phyloP scores from a whole-genome alignment of 2,888 invertebrate species.

The Erpobdella octoculata region DNA sequence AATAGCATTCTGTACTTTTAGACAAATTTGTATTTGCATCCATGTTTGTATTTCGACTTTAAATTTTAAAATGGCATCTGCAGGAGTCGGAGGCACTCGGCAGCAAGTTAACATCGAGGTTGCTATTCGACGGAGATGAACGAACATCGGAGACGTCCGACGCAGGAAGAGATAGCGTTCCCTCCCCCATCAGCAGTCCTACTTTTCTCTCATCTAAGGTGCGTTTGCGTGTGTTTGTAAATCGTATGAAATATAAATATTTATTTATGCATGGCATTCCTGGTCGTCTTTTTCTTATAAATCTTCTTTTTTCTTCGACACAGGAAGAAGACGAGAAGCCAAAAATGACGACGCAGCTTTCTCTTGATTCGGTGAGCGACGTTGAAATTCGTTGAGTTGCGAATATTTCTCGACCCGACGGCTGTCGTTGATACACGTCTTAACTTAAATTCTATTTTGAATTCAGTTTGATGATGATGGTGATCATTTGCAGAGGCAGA shows the following conservation, averaged over 20 bases:
- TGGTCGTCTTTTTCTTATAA: no score
- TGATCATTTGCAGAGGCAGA: not conserved
- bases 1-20: no score
- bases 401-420: not conserved
- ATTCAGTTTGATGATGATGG: not conserved
- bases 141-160: constrained; percentile 46
- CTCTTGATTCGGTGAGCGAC: constrained; percentile 2
- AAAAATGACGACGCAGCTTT: not conserved
- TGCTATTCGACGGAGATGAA: constrained; percentile 49
- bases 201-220: not conserved
- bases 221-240: no score
- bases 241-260: no score
- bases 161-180: not conserved
- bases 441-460: not conserved
- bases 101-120: constrained; percentile 42
- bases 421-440: not conserved
- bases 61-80: not conserved
- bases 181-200: not conserved
- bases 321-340: constrained; percentile 10
- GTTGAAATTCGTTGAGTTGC: not conserved
- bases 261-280: no score
- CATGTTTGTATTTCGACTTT: not conserved
- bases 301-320: not conserved
- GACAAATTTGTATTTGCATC: no score
- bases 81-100: constrained; percentile 32